Evolutionary conservation across 2,113 vertebrate genomes (phyloP), one percentile per base, ranked within the genome.

Genomic region (Psilopsiagon aurifrons): DNA sequence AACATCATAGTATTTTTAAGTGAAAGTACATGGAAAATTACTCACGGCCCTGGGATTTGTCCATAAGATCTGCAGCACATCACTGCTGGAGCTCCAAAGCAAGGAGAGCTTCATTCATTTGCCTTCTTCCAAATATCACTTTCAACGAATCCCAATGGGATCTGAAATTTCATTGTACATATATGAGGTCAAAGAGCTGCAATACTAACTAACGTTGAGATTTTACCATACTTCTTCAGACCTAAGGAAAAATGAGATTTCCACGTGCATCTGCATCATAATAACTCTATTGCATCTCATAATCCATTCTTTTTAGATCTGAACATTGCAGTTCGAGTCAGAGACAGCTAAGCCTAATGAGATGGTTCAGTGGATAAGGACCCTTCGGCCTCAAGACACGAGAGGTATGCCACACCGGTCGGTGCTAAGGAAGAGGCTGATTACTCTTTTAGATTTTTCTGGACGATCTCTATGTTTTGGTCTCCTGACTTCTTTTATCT

Each of bases 131-230:
- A 84, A 71, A 47, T 54, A n/a, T 18, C 83, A 62, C 49, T 86
- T 94, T 94, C 71, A 80, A 52, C 47, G 28, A 47, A 59, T 80
- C 64, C 64, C 92, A 66, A 51, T 47, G 64, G 85, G 71, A 93
- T 70, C 64, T 90, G 70, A 91, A 69, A 80, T 92, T 94, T 88
- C 90, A 88, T 28, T 41, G 7, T 73, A 90, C 33, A 7, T 73
- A 31, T 88, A 23, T 63, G 49, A 89, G 82, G 90, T 83, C 76
- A 94, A 95, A 96, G 57, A 88, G 51, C 74, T 69, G 60, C 35
- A 86, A 37, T 43, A 39, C 54, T 29, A 59, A 39, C 59, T 29
- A 54, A 10, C 0, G 0, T 77, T 70, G 17, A 60, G 19, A 83
- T 88, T 69, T 83, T 88, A 62, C 44, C 20, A 41, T 41, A 35